These are phyloP conservation scores for Lepidurus arcticus DNA, from an alignment of 1,140 invertebrate species.

Conservation along the genomic window DNA sequence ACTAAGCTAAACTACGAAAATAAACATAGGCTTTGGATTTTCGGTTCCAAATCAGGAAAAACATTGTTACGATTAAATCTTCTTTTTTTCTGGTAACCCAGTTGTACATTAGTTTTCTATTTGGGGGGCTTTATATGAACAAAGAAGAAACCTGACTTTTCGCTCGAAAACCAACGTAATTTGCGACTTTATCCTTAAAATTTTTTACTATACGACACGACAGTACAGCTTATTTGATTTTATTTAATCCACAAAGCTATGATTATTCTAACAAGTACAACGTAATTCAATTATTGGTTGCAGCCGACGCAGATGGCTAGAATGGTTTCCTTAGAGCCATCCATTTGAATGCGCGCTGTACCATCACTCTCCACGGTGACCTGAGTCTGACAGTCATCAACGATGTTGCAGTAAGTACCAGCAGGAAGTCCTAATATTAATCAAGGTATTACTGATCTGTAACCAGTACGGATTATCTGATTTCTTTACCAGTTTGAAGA, in stretches of 20 bases:
- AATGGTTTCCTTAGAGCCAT: constrained; percentile 36
- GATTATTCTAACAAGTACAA: too few species aligned
- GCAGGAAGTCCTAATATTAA: constrained; percentile 41
- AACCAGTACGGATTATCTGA: background rate
- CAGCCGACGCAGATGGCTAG: constrained; percentile 40
- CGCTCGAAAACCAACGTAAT: too few species aligned
- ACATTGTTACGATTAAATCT: too few species aligned
- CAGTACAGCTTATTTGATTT: too few species aligned
- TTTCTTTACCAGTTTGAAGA: constrained; percentile 40
- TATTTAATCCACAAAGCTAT: background rate
- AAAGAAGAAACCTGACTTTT: too few species aligned
- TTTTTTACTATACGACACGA: background rate
- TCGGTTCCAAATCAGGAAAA: too few species aligned
- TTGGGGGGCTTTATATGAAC: too few species aligned
- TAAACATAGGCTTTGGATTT: too few species aligned
- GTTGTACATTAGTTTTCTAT: too few species aligned
- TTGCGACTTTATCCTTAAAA: too few species aligned
- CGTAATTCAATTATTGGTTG: background rate
- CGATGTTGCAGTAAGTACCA: constrained; percentile 48
- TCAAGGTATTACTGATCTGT: background rate
- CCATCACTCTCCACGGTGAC: constrained; percentile 43
- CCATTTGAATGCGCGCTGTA: constrained; percentile 35
- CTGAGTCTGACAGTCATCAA: constrained; percentile 36
- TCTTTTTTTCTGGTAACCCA: too few species aligned
- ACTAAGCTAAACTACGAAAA: too few species aligned